Percentiles rank a stretch among this genome's conserved stretches.
These are phyloP conservation scores for Cydia strobilella DNA, from an alignment of 1,140 invertebrate species.

Conservation along the genomic window DNA sequence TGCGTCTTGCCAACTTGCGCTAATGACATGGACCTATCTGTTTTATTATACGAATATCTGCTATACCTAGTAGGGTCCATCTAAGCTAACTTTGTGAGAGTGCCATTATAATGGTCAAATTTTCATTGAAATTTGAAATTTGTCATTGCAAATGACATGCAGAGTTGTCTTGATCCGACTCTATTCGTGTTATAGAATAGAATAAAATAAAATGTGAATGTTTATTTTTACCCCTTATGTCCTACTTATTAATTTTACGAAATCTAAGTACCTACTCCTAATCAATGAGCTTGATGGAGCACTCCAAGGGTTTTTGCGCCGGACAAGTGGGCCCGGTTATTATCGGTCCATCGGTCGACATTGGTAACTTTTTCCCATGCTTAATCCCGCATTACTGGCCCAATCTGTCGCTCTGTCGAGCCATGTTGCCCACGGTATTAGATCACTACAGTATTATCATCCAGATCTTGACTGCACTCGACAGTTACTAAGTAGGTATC, in stretches of 20 bases:
- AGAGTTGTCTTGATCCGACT: no score
- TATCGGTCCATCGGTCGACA: slow-evolving; percentile 11
- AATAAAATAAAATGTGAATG: no score
- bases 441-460: slow-evolving; percentile 5
- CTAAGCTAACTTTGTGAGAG: no score
- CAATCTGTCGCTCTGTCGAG: slow-evolving; percentile 25
- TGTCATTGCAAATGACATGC: no score
- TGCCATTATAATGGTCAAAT: no score
- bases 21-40: background rate
- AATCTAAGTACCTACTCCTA: background rate
- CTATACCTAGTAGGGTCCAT: no score
- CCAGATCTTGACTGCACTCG: background rate
- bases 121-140: no score
- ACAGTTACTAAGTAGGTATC: background rate
- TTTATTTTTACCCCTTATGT: no score
- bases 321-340: background rate
- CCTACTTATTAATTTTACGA: background rate
- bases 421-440: slow-evolving; percentile 1
- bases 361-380: slow-evolving; percentile 21
- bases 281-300: background rate
- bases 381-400: slow-evolving; percentile 23
- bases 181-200: no score
- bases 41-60: background rate
- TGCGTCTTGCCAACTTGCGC: background rate
- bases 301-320: slow-evolving; percentile 12